Evolutionary conservation across 2,797 vertebrate genomes (phyloP).

Genomic region (Tarsius wallacei): DNA sequence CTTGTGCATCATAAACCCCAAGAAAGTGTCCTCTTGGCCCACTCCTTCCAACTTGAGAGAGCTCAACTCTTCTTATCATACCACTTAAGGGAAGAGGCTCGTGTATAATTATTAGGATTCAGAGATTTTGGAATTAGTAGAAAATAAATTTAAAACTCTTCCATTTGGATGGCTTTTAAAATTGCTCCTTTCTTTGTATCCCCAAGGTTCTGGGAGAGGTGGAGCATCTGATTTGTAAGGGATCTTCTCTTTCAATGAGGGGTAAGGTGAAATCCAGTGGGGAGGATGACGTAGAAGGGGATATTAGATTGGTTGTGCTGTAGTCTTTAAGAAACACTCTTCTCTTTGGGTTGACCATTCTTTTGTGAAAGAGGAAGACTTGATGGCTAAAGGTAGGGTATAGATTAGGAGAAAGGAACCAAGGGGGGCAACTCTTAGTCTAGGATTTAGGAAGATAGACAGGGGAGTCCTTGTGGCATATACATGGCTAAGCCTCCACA

Average conservation of each 20-base stretch:
- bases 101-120: background rate
- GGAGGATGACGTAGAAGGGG: background rate
- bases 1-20: no score
- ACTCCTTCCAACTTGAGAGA: background rate
- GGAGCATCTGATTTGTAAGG: background rate
- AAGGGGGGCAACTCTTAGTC: background rate
- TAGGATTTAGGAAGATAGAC: background rate
- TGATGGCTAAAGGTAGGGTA: background rate
- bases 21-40: background rate
- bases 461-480: background rate
- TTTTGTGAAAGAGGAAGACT: background rate
- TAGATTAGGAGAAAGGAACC: background rate
- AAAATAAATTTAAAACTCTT: background rate
- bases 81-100: background rate
- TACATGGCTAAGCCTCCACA: background rate
- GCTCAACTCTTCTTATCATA: background rate
- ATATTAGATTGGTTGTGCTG: background rate
- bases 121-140: background rate
- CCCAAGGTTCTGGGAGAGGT: background rate
- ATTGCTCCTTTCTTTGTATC: background rate
- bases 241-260: background rate
- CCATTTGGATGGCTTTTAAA: background rate
- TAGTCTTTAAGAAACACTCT: background rate
- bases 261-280: background rate
- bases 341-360: background rate